Conservation (phyloP, 1,140 invertebrate genomes). For the Ladona fulva region DNA sequence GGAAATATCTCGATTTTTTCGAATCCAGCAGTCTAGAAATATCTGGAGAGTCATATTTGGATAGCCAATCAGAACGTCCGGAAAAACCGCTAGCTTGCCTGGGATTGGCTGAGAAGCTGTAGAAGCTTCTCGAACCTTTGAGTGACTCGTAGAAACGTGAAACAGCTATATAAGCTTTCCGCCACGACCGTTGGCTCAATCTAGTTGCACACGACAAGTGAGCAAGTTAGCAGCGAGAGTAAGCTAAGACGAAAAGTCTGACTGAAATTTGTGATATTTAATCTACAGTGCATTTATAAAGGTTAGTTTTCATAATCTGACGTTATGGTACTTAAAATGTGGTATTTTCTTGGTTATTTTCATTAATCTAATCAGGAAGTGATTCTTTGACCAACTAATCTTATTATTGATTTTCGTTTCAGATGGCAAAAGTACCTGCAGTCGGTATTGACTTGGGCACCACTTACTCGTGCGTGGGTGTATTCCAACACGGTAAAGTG, state of each 20-base stretch:
- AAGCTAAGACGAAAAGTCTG: too few species aligned
- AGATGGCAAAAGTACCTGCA: constrained; percentile 39
- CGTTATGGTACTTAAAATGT: too few species aligned
- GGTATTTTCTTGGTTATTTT: too few species aligned
- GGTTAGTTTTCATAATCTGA: too few species aligned
- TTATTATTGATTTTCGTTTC: background rate
- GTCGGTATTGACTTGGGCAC: constrained; percentile 69
- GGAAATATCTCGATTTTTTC: background rate
- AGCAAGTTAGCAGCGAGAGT: too few species aligned
- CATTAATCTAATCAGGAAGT: too few species aligned
- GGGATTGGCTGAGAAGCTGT: background rate
- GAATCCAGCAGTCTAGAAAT: constrained; percentile 4
- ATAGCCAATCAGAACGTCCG: background rate
- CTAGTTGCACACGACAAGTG: too few species aligned
- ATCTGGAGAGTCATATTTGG: constrained; percentile 4
- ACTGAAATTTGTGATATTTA: too few species aligned
- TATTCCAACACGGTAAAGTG: constrained; percentile 74
- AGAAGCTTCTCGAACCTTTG: background rate
- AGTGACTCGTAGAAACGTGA: background rate
- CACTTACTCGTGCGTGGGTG: constrained; percentile 70
- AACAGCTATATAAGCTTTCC: background rate
- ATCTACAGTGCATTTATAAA: too few species aligned
- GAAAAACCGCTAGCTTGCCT: background rate
- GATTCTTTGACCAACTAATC: too few species aligned
- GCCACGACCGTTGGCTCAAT: background rate